Evolutionary conservation across 1,140 invertebrate species (phyloP), one percentile per base, ranked within the genome.

Genomic region (Streblospio benedicti): DNA sequence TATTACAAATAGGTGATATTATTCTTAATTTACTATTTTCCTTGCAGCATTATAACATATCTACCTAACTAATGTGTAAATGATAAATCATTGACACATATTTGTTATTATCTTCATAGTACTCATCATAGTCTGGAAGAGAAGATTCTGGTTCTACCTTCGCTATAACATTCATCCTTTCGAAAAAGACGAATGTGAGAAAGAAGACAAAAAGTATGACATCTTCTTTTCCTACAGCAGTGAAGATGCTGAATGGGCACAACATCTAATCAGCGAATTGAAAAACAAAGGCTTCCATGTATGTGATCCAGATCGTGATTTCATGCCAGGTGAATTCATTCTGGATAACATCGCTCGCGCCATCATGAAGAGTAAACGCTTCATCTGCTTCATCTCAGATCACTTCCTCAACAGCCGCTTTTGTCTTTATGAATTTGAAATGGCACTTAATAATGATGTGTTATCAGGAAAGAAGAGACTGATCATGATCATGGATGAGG

Each of bases 361-460:
- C 3, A 27, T 57, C 14, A 1, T 27, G 0, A 4, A 25, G 2
- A 57, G 55, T 25, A 43, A 38, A 44, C 30, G 55, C 27, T 35
- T 57, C 33, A 20, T 57, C 14, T 57, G 55, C 41, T 31, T 44
- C 25, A 25, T 57, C 23, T 33, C 55, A 20, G 16, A 23, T 12
- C 0, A 20, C 25, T 57, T 57, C 35, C 2, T 57, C 20, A 18
- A 44, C 6, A 57, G 55, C 41, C 25, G 20, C 25, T 57, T 44
- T 43, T 57, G 55, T 31, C 27, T 57, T 20, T 57, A 44, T 23
- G 55, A 57, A 31, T 57, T 57, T 31, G 28, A 57, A 28, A 57
- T 25, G 23, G 35, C 55, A 23, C 55, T 57, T n/a, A n/a, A n/a
- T n/a, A n/a, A n/a, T n/a, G n/a, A n/a, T n/a, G n/a, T n/a, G n/a